Conservation (phyloP, 2,888 invertebrate species). For the Drosophila macrospina region DNA sequence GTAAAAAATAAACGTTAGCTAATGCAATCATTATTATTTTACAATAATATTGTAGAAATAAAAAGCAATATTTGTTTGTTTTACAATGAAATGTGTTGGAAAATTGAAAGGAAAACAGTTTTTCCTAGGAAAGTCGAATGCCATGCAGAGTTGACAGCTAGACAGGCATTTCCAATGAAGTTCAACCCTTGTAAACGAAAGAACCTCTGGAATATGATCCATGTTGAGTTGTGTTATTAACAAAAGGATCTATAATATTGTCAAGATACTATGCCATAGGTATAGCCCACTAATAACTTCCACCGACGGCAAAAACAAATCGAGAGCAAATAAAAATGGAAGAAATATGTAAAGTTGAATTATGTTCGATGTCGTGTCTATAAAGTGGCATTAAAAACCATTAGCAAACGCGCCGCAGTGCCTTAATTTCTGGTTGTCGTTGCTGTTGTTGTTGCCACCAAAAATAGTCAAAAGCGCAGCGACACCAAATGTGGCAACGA, state of each 20-base stretch:
- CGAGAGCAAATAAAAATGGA: background rate
- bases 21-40: slow-evolving; percentile 46
- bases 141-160: background rate
- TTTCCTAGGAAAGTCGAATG: slow-evolving; percentile 4
- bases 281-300: background rate
- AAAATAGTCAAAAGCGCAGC: slow-evolving; percentile 66
- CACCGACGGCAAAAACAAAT: slow-evolving; percentile 7
- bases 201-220: slow-evolving; percentile 24
- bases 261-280: background rate
- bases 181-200: slow-evolving; percentile 7
- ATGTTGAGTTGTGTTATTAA: slow-evolving; percentile 1
- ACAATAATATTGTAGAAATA: slow-evolving; percentile 30
- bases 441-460: slow-evolving; percentile 32
- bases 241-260: slow-evolving; percentile 8
- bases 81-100: slow-evolving; percentile 32
- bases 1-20: slow-evolving; percentile 6
- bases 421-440: slow-evolving; percentile 57
- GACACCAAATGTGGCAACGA: slow-evolving; percentile 53
- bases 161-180: background rate
- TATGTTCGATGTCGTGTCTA: slow-evolving; percentile 67
- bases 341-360: slow-evolving; percentile 50
- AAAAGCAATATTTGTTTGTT: slow-evolving; percentile 7
- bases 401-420: slow-evolving; percentile 67
- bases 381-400: slow-evolving; percentile 74
- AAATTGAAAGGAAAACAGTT: background rate